Base-by-base conservation (phyloP, 2,113 vertebrate genomes). In the Ranitomeya variabilis region DNA sequence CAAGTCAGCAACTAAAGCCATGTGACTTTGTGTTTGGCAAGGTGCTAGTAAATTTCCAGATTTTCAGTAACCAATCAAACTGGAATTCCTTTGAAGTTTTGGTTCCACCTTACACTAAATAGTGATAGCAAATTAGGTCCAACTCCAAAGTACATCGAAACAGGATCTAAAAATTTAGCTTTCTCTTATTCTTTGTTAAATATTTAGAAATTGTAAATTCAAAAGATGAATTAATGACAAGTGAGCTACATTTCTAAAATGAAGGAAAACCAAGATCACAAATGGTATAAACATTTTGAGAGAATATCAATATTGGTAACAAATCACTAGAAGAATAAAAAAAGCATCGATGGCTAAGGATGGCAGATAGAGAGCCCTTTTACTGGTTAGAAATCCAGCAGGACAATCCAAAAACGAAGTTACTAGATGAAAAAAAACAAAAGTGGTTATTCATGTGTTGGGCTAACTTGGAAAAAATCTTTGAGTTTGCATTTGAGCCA, bases 1-100 rank as follows among this genome's bases (percentile, higher is more conserved):
- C 80, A 83, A 83, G 59, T 88, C 87, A 88, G 59, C 87, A 88
- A 66, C 71, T 69, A 26, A 76, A 64, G 45, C 62, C 66, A 69
- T 59, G n/a, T 78, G 73, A 77, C 59, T 64, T 37, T 19, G 12
- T 51, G 18, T 21, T 31, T 13, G 52, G 26, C 60, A 54, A 26
- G 66, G 55, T 19, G 18, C 86, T 62, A 67, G 67, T 88, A 82
- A 37, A 26, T 19, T 69, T 69, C 62, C 86, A 82, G 55, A 74
- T 16, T 45, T 45, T 73, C 10, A 57, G 10, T 62, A 74, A 74
- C 86, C 86, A 88, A 83, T 87, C 26, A 23, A 4, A 52, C 26
- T 71, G 2, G 14, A 69, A 23, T 15, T 51, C 67, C 55, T 84
- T 71, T 84, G 82, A 69, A 31, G 21, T 84, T 71, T 84, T 9